Conservation (phyloP, 2,888 invertebrate genomes). For the Drosophila acutilabella region DNA sequence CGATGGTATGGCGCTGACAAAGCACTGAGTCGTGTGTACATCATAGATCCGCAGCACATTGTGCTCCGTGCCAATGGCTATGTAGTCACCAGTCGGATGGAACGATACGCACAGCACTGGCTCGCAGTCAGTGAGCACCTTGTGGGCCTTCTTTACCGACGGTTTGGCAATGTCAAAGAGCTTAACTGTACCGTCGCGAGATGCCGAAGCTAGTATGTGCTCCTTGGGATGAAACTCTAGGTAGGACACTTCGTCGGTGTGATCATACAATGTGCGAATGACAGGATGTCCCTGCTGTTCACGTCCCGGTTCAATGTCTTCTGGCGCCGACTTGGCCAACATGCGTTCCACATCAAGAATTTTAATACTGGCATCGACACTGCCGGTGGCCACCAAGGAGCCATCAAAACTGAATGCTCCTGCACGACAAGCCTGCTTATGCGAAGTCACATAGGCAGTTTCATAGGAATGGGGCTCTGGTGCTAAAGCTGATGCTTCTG, state of each 20-base stretch:
- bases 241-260: slow-evolving; percentile 98
- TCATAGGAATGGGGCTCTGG: slow-evolving; percentile 99
- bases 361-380: slow-evolving; percentile 99
- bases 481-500: slow-evolving; percentile 95
- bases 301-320: slow-evolving; percentile 92
- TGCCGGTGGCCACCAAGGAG: slow-evolving; percentile 98
- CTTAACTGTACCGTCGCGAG: slow-evolving; percentile 96
- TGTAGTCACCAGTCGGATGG: slow-evolving; percentile 97
- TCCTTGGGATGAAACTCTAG: slow-evolving; percentile 98
- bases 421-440: slow-evolving; percentile 97
- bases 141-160: slow-evolving; percentile 98
- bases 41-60: slow-evolving; percentile 96
- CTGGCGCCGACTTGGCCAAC: slow-evolving; percentile 98
- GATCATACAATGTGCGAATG: slow-evolving; percentile 96
- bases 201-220: slow-evolving; percentile 97
- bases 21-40: slow-evolving; percentile 97
- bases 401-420: slow-evolving; percentile 98
- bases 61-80: slow-evolving; percentile 97
- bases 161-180: slow-evolving; percentile 99
- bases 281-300: slow-evolving; percentile 98
- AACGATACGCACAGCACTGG: slow-evolving; percentile 95
- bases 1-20: slow-evolving; percentile 94
- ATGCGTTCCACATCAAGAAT: slow-evolving; percentile 99
- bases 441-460: slow-evolving; percentile 99
- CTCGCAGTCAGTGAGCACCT: slow-evolving; percentile 97